Evolutionary conservation across 2,113 vertebrate genomes (phyloP), one percentile per base, ranked within the genome.

Genomic region (Menidia beryllina): DNA sequence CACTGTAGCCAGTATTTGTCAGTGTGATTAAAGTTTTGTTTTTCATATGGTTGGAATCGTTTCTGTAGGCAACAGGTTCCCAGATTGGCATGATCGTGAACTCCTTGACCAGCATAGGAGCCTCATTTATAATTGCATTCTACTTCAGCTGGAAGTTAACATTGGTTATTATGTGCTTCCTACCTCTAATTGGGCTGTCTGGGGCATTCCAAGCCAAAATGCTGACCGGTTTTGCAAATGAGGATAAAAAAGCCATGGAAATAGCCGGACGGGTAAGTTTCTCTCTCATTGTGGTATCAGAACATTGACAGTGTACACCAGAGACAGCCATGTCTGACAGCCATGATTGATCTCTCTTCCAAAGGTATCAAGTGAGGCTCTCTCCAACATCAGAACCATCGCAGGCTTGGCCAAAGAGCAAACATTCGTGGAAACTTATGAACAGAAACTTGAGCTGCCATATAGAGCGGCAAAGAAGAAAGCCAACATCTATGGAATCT

Each of bases 61-160:
- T 57, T 87, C 36, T 84, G 7, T 59, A 94, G 93, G 94, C 93
- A 38, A 93, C 94, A 12, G 93, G 93, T 45, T 83, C 92, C 55
- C 93, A 94, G 89, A 94, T 94, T 4, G 94, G 93, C 72, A 93
- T 94, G 89, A 83, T 94, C 12, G 81, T 94, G 17, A 92, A 87
- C 75, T 92, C 94, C 0, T 5, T 94, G 83, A 91, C 91, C 69
- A 94, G 58, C 80, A 91, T 94, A 5, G 91, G 92, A 38, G 91
- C 81, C 0, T 90, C 93, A 3, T 82, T 94, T 45, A 91, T 93
- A 70, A 93, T 94, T 49, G 91, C 92, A 17, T 93, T 93, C 62
- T 93, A 89, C 91, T 94, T 91, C 82, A 94, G 93, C 60, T 94
- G 93, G 93, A 94, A 94, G 75, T 77, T 94, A 54, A 87, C 90